Evolutionary conservation across 2,113 vertebrate species (phyloP).

Genomic region (Saguinus midas): DNA sequence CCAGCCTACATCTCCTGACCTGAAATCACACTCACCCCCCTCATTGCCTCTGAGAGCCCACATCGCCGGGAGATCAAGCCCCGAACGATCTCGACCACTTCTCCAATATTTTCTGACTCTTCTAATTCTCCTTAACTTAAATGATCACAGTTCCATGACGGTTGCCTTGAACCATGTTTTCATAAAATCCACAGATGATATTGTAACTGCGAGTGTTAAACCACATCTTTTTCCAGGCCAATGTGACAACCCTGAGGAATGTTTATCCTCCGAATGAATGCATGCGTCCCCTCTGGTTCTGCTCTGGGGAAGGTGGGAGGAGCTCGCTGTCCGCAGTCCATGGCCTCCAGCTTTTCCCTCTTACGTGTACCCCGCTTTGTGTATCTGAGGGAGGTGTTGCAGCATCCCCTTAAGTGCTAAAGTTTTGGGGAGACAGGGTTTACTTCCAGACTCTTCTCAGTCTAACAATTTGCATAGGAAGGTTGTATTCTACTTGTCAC

Average conservation of each 20-base stretch:
- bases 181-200: not conserved
- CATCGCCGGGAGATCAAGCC: fast-evolving
- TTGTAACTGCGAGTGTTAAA: fast-evolving
- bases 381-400: not conserved
- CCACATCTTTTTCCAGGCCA: not conserved
- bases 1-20: not conserved
- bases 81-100: fast-evolving
- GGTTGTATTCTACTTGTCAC: not conserved
- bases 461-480: fast-evolving
- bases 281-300: fast-evolving
- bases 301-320: not conserved
- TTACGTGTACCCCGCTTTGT: too few relatives aligned
- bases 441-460: fast-evolving
- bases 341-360: fast-evolving
- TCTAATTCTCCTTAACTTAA: not conserved
- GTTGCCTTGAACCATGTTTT: not conserved
- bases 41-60: fast-evolving
- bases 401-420: fast-evolving
- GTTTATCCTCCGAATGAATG: fast-evolving
- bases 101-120: not conserved
- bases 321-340: fast-evolving
- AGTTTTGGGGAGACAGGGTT: fast-evolving
- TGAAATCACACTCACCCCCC: not conserved
- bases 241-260: fast-evolving
- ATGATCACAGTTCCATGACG: not conserved